A percentile compares a stretch with the other conserved stretches of the same genome.
Conservation (phyloP, 2,113 vertebrate species). For the Anser cygnoides region DNA sequence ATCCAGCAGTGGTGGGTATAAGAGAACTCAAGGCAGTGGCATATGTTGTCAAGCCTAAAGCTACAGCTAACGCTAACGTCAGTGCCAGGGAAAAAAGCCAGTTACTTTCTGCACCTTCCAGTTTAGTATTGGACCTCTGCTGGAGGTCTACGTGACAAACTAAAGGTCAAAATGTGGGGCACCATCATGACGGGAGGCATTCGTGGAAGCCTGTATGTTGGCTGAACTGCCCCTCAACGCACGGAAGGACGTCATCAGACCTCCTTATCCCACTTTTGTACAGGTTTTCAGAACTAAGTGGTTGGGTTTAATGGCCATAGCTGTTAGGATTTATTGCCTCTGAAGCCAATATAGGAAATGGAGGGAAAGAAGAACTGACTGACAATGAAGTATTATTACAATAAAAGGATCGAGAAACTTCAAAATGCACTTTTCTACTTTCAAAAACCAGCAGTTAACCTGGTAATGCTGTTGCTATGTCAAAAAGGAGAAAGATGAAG, state of each 20-base stretch:
- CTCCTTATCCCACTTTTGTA: not conserved
- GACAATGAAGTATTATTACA: not conserved
- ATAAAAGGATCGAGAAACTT: not conserved
- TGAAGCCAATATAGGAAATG: not conserved
- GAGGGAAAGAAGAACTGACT: not conserved
- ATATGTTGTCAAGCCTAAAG: constrained; percentile 4
- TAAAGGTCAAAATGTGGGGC: constrained; percentile 28
- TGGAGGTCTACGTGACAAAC: not conserved
- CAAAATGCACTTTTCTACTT: not conserved
- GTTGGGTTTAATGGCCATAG: not conserved
- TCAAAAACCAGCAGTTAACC: not conserved
- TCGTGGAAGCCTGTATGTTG: not conserved
- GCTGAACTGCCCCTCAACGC: not conserved
- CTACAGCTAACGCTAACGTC: not conserved
- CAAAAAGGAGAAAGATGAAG: not conserved
- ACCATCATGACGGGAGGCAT: not conserved
- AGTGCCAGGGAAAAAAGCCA: constrained; percentile 1
- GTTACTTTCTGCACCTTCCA: constrained; percentile 1
- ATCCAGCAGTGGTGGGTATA: not conserved
- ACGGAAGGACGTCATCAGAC: not conserved
- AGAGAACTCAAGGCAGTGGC: not conserved
- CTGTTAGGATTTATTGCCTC: not conserved
- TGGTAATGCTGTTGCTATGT: not conserved
- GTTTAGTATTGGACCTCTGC: not conserved
- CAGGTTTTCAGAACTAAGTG: not conserved